Conservation (phyloP, 1,140 invertebrate species). For the Druon quercuslanigerum region DNA sequence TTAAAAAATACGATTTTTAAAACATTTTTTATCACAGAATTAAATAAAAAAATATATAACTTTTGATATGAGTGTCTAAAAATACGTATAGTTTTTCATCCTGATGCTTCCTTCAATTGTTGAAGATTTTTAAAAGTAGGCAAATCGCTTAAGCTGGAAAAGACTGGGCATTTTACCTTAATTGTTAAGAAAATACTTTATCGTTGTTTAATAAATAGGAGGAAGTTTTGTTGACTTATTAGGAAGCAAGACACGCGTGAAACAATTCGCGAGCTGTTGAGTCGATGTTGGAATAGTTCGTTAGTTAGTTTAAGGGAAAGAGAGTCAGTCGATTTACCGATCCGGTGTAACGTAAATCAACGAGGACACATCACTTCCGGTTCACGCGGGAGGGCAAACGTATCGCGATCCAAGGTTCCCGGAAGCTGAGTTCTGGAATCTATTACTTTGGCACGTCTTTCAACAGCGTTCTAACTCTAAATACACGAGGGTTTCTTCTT, state of each 20-base stretch:
- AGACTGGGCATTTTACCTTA: too few species aligned
- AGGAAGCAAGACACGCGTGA: neutral
- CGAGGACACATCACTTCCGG: conserved; percentile 68
- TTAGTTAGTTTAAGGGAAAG: conserved; percentile 45
- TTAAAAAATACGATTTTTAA: too few species aligned
- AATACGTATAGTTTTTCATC: too few species aligned
- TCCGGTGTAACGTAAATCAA: conserved; percentile 68
- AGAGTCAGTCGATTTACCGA: conserved; percentile 62
- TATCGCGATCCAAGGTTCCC: conserved; percentile 55
- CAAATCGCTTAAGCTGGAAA: too few species aligned
- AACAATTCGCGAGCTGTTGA: conserved; percentile 42
- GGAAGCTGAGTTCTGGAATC: conserved; percentile 61
- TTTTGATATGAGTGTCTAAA: too few species aligned
- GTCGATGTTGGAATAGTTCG: conserved; percentile 48
- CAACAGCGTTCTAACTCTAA: conserved; percentile 30
- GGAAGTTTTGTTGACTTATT: neutral
- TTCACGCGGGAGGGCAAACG: conserved; percentile 58
- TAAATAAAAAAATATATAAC: too few species aligned
- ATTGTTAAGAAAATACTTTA: too few species aligned
- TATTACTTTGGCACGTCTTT: conserved; percentile 62
- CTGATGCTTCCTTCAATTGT: too few species aligned
- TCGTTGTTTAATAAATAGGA: too few species aligned
- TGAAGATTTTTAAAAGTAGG: too few species aligned
- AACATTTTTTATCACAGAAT: too few species aligned
- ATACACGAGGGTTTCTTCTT: conserved; percentile 10